Evolutionary conservation across 2,797 vertebrate species (phyloP).

Genomic region (Tenualosa thibaudeaui): DNA sequence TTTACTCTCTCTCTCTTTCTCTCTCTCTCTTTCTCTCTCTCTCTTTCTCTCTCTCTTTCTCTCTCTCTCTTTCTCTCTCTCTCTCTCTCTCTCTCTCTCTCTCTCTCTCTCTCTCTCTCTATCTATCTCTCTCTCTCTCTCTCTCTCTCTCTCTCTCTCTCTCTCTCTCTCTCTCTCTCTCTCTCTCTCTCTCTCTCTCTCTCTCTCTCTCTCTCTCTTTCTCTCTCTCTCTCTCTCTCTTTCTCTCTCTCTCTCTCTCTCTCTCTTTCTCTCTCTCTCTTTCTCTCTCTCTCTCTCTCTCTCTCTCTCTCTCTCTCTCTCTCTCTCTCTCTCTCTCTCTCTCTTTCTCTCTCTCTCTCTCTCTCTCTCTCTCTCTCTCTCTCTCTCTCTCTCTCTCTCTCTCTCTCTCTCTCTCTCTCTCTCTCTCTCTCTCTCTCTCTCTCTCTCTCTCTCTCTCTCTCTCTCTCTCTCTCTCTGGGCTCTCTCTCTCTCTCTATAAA

Average conservation of each 20-base stretch:
- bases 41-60: constrained; percentile 14
- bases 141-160: constrained; percentile 13
- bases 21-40: not conserved
- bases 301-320: constrained; percentile 11
- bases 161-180: constrained; percentile 18
- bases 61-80: constrained; percentile 22
- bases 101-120: constrained; percentile 11
- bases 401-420: constrained; percentile 13
- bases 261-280: not conserved
- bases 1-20: constrained; percentile 22
- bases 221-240: constrained; percentile 10
- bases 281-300: constrained; percentile 6
- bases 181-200: constrained; percentile 18
- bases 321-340: constrained; percentile 13
- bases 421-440: constrained; percentile 10
- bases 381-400: constrained; percentile 18
- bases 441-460: constrained; percentile 10
- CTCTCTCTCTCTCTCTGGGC: not conserved
- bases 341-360: constrained; percentile 15
- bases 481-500: constrained; percentile 17
- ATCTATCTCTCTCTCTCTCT: not conserved
- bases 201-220: constrained; percentile 10
- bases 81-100: not conserved
- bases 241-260: constrained; percentile 6
- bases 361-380: constrained; percentile 18